Percentiles rank a stretch among this genome's conserved stretches.
Evolutionary conservation across 2,888 invertebrate genomes (phyloP).

Genomic region (Alloscopus bannaensis): DNA sequence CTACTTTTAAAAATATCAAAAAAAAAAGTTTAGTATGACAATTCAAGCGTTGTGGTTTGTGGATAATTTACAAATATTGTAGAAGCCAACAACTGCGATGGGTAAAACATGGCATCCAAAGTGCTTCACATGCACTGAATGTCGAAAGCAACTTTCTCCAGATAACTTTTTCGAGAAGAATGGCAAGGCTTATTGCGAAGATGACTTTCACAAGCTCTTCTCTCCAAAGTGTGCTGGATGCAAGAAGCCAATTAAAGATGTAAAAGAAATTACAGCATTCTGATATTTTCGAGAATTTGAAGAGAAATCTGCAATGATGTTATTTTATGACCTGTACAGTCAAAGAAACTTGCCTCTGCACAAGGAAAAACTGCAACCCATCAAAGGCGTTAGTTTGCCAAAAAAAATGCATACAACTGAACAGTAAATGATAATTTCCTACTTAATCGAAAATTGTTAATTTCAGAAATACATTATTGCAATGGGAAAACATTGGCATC

Average conservation of each 20-base stretch:
- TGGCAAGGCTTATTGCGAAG: constrained; percentile 70
- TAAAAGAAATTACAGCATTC: constrained; percentile 1
- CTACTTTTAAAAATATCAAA: neutral
- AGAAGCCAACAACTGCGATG: constrained; percentile 60
- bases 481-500: constrained; percentile 69
- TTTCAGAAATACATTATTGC: constrained; percentile 65
- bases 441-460: neutral
- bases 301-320: no score
- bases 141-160: constrained; percentile 66
- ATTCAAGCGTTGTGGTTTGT: neutral
- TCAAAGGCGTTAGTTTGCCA: no score
- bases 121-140: constrained; percentile 72
- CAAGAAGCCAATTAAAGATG: constrained; percentile 67
- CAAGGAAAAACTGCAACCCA: constrained; percentile 65
- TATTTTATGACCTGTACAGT: constrained; percentile 20
- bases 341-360: constrained; percentile 49
- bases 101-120: constrained; percentile 67
- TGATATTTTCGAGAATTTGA: no score
- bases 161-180: constrained; percentile 70
- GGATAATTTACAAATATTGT: neutral
- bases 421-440: neutral
- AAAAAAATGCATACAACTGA: constrained; percentile 59
- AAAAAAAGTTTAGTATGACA: neutral
- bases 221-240: constrained; percentile 68
- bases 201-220: constrained; percentile 69